Evolutionary conservation across 2,888 invertebrate genomes (phyloP).

Genomic region (Pomacea canaliculata): DNA sequence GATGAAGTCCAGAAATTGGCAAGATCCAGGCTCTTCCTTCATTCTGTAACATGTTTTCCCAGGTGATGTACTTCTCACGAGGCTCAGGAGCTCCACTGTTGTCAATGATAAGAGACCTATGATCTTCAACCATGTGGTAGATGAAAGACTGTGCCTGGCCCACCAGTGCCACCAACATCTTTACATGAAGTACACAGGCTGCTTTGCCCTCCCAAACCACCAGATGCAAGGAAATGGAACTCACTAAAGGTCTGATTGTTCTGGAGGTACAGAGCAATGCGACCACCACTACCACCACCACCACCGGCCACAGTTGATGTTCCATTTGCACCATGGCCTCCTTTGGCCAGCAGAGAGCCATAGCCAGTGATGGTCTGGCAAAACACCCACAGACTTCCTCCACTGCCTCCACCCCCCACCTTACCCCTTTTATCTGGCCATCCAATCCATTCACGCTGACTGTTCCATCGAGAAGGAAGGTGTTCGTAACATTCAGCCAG

Average conservation of each 20-base stretch:
- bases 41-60: constrained; percentile 43
- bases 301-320: constrained; percentile 32
- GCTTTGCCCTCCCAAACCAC: constrained; percentile 43
- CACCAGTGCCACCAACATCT: constrained; percentile 44
- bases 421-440: constrained; percentile 29
- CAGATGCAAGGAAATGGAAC: constrained; percentile 52
- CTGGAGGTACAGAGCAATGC: constrained; percentile 53
- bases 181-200: constrained; percentile 29
- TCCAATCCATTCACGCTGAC: constrained; percentile 48
- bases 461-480: constrained; percentile 49
- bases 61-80: constrained; percentile 45
- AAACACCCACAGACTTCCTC: constrained; percentile 56
- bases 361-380: constrained; percentile 43
- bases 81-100: constrained; percentile 48
- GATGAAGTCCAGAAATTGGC: constrained; percentile 50
- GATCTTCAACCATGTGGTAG: constrained; percentile 48
- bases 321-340: constrained; percentile 42
- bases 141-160: constrained; percentile 55
- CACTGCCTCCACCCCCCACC: constrained; percentile 51
- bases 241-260: constrained; percentile 54
- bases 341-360: constrained; percentile 42
- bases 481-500: constrained; percentile 57
- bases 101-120: constrained; percentile 56
- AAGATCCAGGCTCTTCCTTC: constrained; percentile 56
- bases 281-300: constrained; percentile 46